Conservation (phyloP, 2,113 vertebrate genomes). For the Anoplopoma fimbria region DNA sequence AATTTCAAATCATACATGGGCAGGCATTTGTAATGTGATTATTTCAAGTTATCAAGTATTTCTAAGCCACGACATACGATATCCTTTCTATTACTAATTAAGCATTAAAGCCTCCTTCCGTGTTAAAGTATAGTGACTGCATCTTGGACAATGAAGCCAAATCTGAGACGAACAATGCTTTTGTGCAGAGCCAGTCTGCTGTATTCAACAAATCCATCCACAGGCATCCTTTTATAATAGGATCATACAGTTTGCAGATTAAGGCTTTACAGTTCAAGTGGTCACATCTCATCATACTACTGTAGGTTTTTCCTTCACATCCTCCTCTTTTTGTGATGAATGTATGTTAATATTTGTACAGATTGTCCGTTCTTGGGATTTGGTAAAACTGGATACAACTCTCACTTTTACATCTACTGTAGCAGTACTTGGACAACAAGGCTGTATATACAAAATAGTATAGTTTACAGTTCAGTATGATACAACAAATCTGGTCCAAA, state of each 20-base stretch:
- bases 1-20: not conserved
- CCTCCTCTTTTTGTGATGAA: constrained; percentile 6
- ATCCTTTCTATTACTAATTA: constrained; percentile 39
- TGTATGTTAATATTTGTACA: constrained; percentile 26
- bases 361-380: constrained; percentile 22
- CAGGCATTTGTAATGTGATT: constrained; percentile 1
- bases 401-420: not conserved
- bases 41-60: constrained; percentile 33
- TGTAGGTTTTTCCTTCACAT: not conserved
- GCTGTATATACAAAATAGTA: not conserved
- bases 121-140: constrained; percentile 40
- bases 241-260: constrained; percentile 63
- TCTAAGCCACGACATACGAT: constrained; percentile 35
- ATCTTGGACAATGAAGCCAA: constrained; percentile 58
- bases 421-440: not conserved
- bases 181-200: constrained; percentile 42
- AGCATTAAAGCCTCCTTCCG: constrained; percentile 42
- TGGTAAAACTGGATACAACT: constrained; percentile 23
- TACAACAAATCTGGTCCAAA: not conserved
- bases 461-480: not conserved
- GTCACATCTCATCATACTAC: constrained; percentile 47
- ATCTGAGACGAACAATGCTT: constrained; percentile 57
- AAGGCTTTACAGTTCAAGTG: constrained; percentile 69
- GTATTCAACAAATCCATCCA: constrained; percentile 49
- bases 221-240: constrained; percentile 65